Evolutionary conservation across 2,797 vertebrate genomes (phyloP).

Genomic region (Rousettus madagascariensis): DNA sequence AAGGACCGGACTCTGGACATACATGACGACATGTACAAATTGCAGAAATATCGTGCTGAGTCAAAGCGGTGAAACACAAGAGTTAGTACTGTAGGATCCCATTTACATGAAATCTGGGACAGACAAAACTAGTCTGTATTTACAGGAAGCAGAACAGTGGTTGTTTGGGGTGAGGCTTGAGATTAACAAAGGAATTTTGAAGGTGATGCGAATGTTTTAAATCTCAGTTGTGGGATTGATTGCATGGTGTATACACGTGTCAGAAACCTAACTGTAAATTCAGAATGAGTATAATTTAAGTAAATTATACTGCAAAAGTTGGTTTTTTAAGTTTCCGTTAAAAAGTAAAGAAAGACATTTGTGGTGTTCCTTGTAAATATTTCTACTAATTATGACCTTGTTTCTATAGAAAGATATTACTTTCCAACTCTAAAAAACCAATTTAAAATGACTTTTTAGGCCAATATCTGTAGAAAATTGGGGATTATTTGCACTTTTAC

Average conservation of each 20-base stretch:
- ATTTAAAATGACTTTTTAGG: constrained; percentile 34
- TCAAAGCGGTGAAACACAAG: neutral
- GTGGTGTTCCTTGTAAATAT: neutral
- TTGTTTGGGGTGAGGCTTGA: neutral
- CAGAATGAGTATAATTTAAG: neutral
- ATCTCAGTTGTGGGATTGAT: neutral
- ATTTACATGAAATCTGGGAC: neutral
- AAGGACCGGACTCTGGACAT: neutral
- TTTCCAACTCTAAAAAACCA: constrained; percentile 12
- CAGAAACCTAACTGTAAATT: neutral
- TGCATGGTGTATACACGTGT: neutral
- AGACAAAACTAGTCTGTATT: neutral
- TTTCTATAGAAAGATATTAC: neutral
- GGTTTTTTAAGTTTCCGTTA: neutral
- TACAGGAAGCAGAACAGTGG: neutral
- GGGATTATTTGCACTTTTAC: neutral
- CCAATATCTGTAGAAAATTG: neutral
- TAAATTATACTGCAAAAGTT: neutral
- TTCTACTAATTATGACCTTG: neutral
- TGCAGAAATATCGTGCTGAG: neutral
- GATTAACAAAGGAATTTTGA: neutral
- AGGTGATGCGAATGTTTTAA: neutral
- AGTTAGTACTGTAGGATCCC: neutral
- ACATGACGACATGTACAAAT: fast-evolving
- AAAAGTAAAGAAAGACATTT: constrained; percentile 28